phyloP scores from a whole-genome alignment of 2,113 vertebrate genomes.

The Marcusenius ussheri region DNA sequence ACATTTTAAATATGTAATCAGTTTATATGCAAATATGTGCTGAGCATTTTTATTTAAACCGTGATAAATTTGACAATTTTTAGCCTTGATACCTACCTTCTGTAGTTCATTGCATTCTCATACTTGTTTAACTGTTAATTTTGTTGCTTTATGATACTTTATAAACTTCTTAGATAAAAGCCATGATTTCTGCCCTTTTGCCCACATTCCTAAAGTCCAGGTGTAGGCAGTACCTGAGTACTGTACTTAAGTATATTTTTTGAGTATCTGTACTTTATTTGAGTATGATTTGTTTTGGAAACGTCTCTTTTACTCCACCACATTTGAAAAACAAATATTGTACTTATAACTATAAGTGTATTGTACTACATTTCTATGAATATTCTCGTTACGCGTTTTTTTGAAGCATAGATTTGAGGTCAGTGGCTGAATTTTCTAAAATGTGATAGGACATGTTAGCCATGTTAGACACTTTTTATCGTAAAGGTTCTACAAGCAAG shows the following conservation, averaged over 20 bases:
- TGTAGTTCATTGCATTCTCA: neutral
- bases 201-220: neutral
- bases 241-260: neutral
- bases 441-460: no score
- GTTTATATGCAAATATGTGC: neutral
- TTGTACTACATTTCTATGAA: neutral
- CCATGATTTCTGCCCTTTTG: neutral
- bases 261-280: neutral
- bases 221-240: neutral
- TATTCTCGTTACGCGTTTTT: neutral
- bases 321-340: neutral
- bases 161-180: neutral
- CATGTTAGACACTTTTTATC: no score
- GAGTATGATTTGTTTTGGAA: neutral
- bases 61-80: neutral
- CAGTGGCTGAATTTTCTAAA: no score
- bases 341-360: no score
- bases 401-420: no score
- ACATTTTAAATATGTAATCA: neutral
- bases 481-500: no score
- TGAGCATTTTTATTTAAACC: neutral
- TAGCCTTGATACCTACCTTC: neutral
- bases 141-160: neutral
- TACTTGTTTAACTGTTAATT: neutral
- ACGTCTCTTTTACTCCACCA: neutral